Evolutionary conservation across 1,140 invertebrate species (phyloP), one percentile per base, ranked within the genome.

Genomic region (Trialeurodes vaporariorum): DNA sequence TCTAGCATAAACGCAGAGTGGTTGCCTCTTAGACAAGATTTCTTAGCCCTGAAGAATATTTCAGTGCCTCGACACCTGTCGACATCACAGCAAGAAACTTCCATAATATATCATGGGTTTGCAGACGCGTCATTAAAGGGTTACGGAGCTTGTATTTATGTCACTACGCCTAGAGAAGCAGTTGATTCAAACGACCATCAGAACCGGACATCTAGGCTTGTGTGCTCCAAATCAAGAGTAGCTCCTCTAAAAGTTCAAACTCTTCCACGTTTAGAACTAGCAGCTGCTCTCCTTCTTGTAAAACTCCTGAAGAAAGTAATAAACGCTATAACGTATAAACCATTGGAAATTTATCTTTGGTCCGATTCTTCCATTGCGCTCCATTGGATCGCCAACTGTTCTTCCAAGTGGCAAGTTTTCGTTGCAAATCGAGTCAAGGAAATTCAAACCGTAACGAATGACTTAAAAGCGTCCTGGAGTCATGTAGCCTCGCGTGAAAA

Each of bases 201-300:
- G n/a, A n/a, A n/a, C n/a, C 21, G 65, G 13, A 68, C 67, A 2
- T n/a, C n/a, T n/a, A n/a, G n/a, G n/a, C 67, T 70, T 24, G 23
- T 74, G 1, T 62, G 63, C 22, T 64, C 70, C 12, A 74, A 74
- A 64, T 68, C 69, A 1, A 69, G 69, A 27, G 66, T 73, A 1
- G 68, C 68, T 1, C 69, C 73, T 12, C n/a, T 72, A 21, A 74
- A 74, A 34, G 60, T 24, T 0, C 63, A 71, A 0, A 76, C 77
- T 23, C 72, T 84, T 58, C 81, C 82, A 17, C 62, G 79, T 65
- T 71, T 83, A n/a, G 82, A 83, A 72, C 70, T 83, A 11, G 75
- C 72, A 62, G 80, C 74, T 5, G 79, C 80, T 13, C 59, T 75
- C 1, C 59, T 81, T 23, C 67, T 80, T 2, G 72, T 75, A 11